Evolutionary conservation across 2,797 vertebrate genomes (phyloP).

Genomic region (Emydoidea blandingii): DNA sequence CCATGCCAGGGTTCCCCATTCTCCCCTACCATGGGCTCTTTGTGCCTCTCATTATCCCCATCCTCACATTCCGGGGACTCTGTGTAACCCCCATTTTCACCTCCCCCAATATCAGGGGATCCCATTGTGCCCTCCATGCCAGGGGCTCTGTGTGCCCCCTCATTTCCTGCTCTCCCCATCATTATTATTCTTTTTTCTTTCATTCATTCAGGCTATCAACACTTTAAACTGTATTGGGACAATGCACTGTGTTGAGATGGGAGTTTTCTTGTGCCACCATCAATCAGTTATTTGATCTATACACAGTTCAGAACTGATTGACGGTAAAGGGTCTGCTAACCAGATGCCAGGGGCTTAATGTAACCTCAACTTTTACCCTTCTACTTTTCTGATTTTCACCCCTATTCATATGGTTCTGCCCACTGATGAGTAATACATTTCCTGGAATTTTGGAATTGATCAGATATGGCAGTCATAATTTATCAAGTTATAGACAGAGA

Average conservation of each 20-base stretch:
- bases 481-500: not conserved
- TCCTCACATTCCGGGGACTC: not conserved
- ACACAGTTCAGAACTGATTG: no score
- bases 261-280: no score
- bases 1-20: no score
- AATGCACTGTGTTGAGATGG: not conserved
- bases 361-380: no score
- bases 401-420: no score
- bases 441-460: not conserved
- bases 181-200: not conserved
- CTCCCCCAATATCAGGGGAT: not conserved
- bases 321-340: no score
- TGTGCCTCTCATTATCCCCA: not conserved
- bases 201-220: not conserved
- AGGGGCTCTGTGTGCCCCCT: not conserved
- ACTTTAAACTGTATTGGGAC: not conserved
- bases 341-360: no score
- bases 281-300: no score
- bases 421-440: not conserved
- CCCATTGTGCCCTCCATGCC: not conserved
- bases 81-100: not conserved
- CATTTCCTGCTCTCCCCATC: not conserved
- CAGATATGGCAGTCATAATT: not conserved
- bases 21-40: no score
- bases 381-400: not conserved